These are phyloP conservation scores for Gerris lacustris DNA, from an alignment of 2,888 invertebrate genomes.

Conservation along the genomic window DNA sequence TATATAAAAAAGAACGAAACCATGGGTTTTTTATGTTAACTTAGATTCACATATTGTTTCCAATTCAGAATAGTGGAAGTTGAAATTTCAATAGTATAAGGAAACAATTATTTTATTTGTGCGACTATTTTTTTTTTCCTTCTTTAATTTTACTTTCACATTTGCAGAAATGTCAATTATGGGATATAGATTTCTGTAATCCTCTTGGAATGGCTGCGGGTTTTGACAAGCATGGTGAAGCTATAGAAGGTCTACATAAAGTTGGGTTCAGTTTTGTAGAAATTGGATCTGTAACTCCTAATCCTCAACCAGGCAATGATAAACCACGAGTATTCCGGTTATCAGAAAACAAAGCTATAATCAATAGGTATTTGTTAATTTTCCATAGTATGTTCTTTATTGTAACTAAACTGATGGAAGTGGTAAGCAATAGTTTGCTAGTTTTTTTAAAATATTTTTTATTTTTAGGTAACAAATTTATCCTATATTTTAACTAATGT, in stretches of 20 bases:
- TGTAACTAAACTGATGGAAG: too few species aligned
- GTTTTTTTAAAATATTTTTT: too few species aligned
- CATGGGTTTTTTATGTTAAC: too few species aligned
- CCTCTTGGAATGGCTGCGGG: constrained; percentile 98
- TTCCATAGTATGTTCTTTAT: neutral
- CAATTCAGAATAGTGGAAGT: too few species aligned
- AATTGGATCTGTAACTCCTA: constrained; percentile 89
- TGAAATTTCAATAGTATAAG: too few species aligned
- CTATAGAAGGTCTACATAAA: constrained; percentile 62
- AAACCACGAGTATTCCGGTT: constrained; percentile 87
- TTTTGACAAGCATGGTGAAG: constrained; percentile 95
- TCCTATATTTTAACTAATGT: too few species aligned
- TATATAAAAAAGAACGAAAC: too few species aligned
- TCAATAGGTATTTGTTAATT: constrained; percentile 56
- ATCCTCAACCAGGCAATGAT: constrained; percentile 84
- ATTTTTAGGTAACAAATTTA: too few species aligned
- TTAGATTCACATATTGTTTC: too few species aligned
- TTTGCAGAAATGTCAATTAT: constrained; percentile 53
- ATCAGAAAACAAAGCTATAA: constrained; percentile 70
- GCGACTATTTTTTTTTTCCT: too few species aligned
- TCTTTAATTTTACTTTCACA: neutral
- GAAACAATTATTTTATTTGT: too few species aligned
- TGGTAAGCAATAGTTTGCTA: too few species aligned
- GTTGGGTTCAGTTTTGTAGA: constrained; percentile 93
- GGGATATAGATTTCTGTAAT: constrained; percentile 61